Percentiles rank a stretch among this genome's conserved stretches.
Evolutionary conservation across 2,888 invertebrate species (phyloP).

Genomic region (Cremastinae sp.): DNA sequence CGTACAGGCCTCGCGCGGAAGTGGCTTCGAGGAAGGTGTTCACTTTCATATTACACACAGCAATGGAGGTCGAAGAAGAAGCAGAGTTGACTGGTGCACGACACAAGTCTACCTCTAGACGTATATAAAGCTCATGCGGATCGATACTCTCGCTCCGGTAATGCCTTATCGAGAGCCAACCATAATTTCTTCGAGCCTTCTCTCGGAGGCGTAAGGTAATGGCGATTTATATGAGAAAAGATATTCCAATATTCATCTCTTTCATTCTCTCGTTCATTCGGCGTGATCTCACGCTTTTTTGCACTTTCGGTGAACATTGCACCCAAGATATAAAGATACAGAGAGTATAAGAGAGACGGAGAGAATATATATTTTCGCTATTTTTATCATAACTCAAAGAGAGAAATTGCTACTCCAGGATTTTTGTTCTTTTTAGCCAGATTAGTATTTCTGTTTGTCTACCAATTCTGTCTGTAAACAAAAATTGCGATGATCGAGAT

Average conservation of each 20-base stretch:
- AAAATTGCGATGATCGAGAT: slow-evolving; percentile 1
- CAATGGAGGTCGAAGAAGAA: background rate
- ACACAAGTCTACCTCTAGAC: slow-evolving; percentile 21
- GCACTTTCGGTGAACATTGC: slow-evolving; percentile 26
- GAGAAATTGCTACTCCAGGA: slow-evolving; percentile 24
- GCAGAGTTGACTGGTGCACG: slow-evolving; percentile 31
- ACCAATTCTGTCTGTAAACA: slow-evolving; percentile 1
- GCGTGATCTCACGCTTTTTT: slow-evolving; percentile 23
- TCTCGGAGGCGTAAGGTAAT: slow-evolving; percentile 50
- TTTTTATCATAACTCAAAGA: slow-evolving; percentile 50
- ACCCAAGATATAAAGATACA: slow-evolving; percentile 2
- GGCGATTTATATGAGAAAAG: slow-evolving; percentile 57
- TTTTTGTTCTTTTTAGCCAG: slow-evolving; percentile 31
- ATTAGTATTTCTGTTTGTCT: slow-evolving; percentile 1
- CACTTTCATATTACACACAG: background rate
- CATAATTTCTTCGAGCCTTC: slow-evolving; percentile 55
- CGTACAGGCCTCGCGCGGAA: slow-evolving; percentile 28
- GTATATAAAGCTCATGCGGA: slow-evolving; percentile 35
- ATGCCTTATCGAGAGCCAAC: slow-evolving; percentile 55
- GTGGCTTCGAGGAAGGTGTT: slow-evolving; percentile 37
- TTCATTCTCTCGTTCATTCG: slow-evolving; percentile 12
- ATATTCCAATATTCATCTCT: slow-evolving; percentile 28
- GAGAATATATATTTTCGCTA: slow-evolving; percentile 4
- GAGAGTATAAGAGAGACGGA: background rate
- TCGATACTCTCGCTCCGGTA: slow-evolving; percentile 52